Evolutionary conservation across 2,888 invertebrate species (phyloP).

Genomic region (Operophtera brumata): DNA sequence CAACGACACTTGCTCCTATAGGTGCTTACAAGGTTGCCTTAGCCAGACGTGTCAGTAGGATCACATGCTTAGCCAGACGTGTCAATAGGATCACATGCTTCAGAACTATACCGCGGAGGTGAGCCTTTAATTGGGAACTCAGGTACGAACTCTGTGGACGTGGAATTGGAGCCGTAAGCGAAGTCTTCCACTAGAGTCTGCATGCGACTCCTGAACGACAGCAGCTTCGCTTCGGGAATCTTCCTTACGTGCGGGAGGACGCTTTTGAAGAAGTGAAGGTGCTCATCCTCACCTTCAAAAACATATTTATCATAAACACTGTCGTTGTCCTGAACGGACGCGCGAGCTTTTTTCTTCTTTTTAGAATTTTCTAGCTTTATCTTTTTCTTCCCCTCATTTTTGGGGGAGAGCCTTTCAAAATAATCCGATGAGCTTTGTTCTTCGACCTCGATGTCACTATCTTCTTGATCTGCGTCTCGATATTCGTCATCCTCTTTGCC

Average conservation of each 20-base stretch:
- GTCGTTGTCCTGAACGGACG: conserved; percentile 4
- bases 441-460: not conserved
- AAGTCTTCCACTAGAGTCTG: conserved; percentile 20
- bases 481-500: conserved; percentile 1
- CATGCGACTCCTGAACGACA: conserved; percentile 17
- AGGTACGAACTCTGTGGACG: conserved; percentile 7
- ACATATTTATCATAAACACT: conserved; percentile 1
- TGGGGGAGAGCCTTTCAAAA: conserved; percentile 4
- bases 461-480: not conserved
- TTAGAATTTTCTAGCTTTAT: not conserved
- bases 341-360: conserved; percentile 10
- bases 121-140: conserved; percentile 14
- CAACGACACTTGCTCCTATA: too few species aligned
- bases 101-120: conserved; percentile 11
- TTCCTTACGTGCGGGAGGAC: conserved; percentile 20
- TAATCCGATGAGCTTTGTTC: conserved; percentile 19
- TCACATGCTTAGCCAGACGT: conserved; percentile 13
- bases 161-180: conserved; percentile 12
- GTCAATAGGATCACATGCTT: conserved; percentile 16
- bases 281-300: conserved; percentile 24
- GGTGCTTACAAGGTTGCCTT: not conserved
- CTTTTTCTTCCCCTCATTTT: conserved; percentile 5
- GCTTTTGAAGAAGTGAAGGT: conserved; percentile 21
- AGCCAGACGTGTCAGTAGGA: conserved; percentile 14
- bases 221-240: conserved; percentile 12